Base-by-base conservation (phyloP, 2,797 vertebrate genomes). In the Emydoidea blandingii region DNA sequence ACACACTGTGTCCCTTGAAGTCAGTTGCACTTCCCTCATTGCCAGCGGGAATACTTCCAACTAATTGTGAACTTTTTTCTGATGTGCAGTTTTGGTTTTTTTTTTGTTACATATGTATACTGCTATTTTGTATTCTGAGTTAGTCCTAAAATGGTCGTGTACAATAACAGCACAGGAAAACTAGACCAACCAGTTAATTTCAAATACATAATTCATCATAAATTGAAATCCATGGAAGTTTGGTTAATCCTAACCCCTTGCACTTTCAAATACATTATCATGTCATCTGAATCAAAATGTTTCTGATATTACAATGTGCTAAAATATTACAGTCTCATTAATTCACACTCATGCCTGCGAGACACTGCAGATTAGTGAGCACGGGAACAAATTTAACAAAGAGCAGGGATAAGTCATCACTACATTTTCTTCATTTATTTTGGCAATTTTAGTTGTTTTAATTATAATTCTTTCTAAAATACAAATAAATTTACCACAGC, bases 21-120 rank as follows among this genome's bases (percentile, higher is more conserved):
- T 94, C 93, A 91, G 76, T 88, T 90, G 68, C 92, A 88, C 92
- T 91, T 88, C 91, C 59, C 50, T 89, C 90, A 68, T 18, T 92
- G 91, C 80, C 81, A 93, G 81, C 79, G 88, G 94, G 95, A 97
- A 95, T 83, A 81, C 86, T 85, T 86, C 83, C 92, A 94, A 91
- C 93, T 95, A 93, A 83, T 96, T 68, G 94, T 97, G 88, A 97
- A 96, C 37, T 44, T 80, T 91, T 94, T 96, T 95, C 91, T 88
- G 53, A 88, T 95, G 89, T 86, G 91, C 86, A 88, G 86, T 94
- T 86, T 78, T 89, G 93, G 94, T 93, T 89, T 92, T 96, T 96
- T 96, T 96, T 94, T 87, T n/a, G 95, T 92, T 96, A 90, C 91
- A 93, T 95, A 93, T 92, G 91, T 68, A 97, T 97, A 93, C 94